Evolutionary conservation across 2,888 invertebrate genomes (phyloP), one percentile per base, ranked within the genome.

Genomic region (Sycophila texana): DNA sequence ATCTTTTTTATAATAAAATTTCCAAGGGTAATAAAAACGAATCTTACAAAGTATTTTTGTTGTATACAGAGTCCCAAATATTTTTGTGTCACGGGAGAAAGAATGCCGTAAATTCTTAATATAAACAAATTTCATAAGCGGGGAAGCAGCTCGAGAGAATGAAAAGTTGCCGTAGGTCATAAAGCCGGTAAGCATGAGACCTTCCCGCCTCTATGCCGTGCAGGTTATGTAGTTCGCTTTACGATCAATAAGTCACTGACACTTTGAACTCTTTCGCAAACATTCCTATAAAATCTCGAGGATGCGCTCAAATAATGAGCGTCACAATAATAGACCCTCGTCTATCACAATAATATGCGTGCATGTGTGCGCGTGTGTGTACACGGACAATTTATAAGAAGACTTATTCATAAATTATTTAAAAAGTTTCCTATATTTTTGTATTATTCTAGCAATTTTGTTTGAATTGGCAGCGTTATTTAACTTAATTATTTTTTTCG

Each of bases 161-260:
- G 74, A 74, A 79, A 74, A 79, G 58, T 80, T 73, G 61, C 49
- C 61, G 61, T 13, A 20, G 58, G 58, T 76, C 63, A 16, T 74
- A 76, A 77, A 74, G 80, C 63, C 76, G 73, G 53, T 76, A 80
- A 80, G 73, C 73, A 53, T 39, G 73, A 51, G 51, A 73, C 47
- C 80, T 77, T 14, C 70, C 53, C 30, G 49, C 12, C 20, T 61
- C n/a, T 22, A 22, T 51, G 47, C 53, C 63, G 5, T 14, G 20
- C 55, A 68, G 47, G 55, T 68, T 74, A 74, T 79, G 74, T 18
- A 74, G 76, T 63, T 61, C n/a, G 70, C 70, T 70, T 77, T 71
- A 74, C 70, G 77, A 76, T 77, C 76, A 74, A 80, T 77, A 77
- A 80, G 77, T 80, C 77, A 77, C 77, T 77, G 70, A 77, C 77